phyloP scores from a whole-genome alignment of 2,888 invertebrate genomes.

The Teleiodes luculella region DNA sequence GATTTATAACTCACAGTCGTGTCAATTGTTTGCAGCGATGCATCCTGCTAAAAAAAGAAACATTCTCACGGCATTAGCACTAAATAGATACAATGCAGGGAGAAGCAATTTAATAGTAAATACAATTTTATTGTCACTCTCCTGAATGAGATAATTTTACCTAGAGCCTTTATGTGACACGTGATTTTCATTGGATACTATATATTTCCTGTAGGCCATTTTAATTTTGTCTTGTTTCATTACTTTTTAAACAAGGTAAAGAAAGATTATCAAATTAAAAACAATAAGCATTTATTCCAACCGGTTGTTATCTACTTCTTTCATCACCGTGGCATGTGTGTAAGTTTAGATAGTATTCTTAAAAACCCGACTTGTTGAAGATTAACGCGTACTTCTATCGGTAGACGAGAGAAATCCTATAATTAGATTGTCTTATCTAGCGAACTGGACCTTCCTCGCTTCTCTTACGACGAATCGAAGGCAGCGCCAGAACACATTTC shows the following conservation, averaged over 20 bases:
- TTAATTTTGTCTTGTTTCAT: not conserved
- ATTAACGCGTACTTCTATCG: constrained; percentile 44
- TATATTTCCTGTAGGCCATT: not conserved
- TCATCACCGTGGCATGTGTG: not conserved
- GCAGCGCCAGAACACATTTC: constrained; percentile 9
- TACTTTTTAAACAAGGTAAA: too few species aligned
- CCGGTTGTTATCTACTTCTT: not conserved
- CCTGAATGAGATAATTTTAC: constrained; percentile 30
- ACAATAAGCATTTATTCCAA: too few species aligned
- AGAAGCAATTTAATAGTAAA: constrained; percentile 28
- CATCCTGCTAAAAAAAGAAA: constrained; percentile 22
- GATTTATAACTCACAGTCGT: not conserved
- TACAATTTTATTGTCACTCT: constrained; percentile 33
- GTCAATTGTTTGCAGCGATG: constrained; percentile 1
- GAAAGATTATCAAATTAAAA: too few species aligned
- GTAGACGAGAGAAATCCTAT: constrained; percentile 53
- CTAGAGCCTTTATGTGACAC: constrained; percentile 10
- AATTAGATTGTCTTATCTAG: constrained; percentile 66
- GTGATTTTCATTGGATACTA: not conserved
- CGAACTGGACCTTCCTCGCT: constrained; percentile 12
- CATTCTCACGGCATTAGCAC: constrained; percentile 34
- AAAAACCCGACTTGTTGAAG: constrained; percentile 48
- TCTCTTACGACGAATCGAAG: constrained; percentile 30
- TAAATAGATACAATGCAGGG: constrained; percentile 32
- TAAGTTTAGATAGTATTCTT: constrained; percentile 20